Conservation (phyloP, 2,888 invertebrate species). For the Linhomoeus sp. region DNA sequence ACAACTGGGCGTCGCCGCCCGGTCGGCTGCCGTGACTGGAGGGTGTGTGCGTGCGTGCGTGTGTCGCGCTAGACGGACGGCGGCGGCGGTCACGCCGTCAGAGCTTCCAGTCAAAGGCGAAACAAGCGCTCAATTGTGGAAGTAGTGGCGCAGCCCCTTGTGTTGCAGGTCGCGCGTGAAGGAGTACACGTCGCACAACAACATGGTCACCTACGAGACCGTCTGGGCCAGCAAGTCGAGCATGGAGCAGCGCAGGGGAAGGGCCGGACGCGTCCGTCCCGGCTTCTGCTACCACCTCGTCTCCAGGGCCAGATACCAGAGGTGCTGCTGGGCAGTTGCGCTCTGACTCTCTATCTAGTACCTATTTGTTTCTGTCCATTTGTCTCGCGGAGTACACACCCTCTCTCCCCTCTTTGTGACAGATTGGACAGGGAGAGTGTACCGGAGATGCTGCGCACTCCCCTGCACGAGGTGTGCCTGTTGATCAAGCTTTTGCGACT, state of each 20-base stretch:
- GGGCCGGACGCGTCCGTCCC: conserved; percentile 80
- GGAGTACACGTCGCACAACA: conserved; percentile 89
- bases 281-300: conserved; percentile 87
- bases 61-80: too few relatives aligned
- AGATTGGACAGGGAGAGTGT: conserved; percentile 54
- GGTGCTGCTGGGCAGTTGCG: conserved; percentile 15
- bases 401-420: too few relatives aligned
- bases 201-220: conserved; percentile 93
- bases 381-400: too few relatives aligned
- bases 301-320: conserved; percentile 34
- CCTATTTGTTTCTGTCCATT: too few relatives aligned
- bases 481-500: conserved; percentile 70
- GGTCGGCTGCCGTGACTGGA: too few relatives aligned
- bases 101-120: too few relatives aligned
- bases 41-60: too few relatives aligned
- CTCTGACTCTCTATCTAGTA: not conserved
- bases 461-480: conserved; percentile 76
- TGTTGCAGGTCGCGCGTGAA: conserved; percentile 62
- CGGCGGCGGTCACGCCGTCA: too few relatives aligned
- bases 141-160: not conserved
- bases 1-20: too few relatives aligned
- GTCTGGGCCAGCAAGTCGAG: conserved; percentile 71
- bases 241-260: conserved; percentile 75
- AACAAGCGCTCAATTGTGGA: too few relatives aligned
- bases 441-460: conserved; percentile 93